These are phyloP conservation scores for Ganaspis brasiliensis DNA, from an alignment of 2,888 invertebrate species.

Conservation along the genomic window DNA sequence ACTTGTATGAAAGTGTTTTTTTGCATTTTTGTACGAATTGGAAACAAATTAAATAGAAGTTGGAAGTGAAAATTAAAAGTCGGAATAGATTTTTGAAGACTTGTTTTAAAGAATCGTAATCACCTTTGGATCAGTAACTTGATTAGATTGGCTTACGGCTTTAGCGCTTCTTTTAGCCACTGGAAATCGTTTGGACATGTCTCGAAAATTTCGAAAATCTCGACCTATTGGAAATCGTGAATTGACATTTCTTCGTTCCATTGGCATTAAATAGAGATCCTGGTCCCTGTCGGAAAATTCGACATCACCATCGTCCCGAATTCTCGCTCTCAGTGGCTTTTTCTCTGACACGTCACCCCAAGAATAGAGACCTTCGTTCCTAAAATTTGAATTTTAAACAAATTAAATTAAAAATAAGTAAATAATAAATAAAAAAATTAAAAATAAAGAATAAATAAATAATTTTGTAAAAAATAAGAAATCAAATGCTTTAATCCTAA, in stretches of 20 bases:
- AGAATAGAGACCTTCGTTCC: conserved; percentile 64
- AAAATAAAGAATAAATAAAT: not conserved
- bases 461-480: not conserved
- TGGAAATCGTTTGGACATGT: conserved; percentile 71
- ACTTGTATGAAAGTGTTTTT: too few species aligned
- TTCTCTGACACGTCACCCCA: conserved; percentile 67
- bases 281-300: conserved; percentile 61
- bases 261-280: conserved; percentile 57
- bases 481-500: not conserved
- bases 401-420: not conserved
- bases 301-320: conserved; percentile 58
- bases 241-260: conserved; percentile 73
- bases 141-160: conserved; percentile 65
- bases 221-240: conserved; percentile 72
- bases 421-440: not conserved
- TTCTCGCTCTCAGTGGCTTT: conserved; percentile 55
- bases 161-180: conserved; percentile 76
- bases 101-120: not conserved
- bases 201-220: conserved; percentile 67
- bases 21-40: too few species aligned
- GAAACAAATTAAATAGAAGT: conserved; percentile 8
- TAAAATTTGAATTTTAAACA: conserved; percentile 41
- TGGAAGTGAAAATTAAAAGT: too few species aligned
- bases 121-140: conserved; percentile 77
- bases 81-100: too few species aligned